Base-by-base conservation (phyloP, 2,797 vertebrate genomes). In the Poeciliopsis paucimaculata region DNA sequence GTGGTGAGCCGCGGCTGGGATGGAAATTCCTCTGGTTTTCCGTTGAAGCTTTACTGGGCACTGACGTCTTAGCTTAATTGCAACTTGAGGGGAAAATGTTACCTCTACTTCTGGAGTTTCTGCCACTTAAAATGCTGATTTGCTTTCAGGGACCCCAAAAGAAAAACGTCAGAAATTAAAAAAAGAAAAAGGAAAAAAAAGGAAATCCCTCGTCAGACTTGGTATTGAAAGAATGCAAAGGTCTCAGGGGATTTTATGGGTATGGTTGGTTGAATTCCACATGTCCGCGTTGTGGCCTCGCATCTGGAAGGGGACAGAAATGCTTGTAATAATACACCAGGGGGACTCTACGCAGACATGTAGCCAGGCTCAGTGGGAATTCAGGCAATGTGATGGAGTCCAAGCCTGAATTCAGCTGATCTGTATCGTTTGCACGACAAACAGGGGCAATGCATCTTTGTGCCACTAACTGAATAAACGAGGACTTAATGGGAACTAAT, bases 1-100 rank as follows among this genome's bases (percentile, higher is more conserved):
- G 88, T 15, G 83, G 91, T 90, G 70, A 91, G 81, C 94, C 89
- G 47, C 91, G 87, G 74, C 87, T 85, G 77, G 85, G 60, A 49
- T 81, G 83, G 87, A 89, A 88, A 86, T 84, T 83, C 72, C 86
- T 91, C 82, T 71, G 53, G 73, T 82, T 87, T 78, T 78, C 31
- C 20, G 1, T 88, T 70, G 39, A 77, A 82, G 16, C 82, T 88
- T 90, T 92, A 91, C 83, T 55, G n/a, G 45, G 76, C 81, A 82
- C 78, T 66, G 75, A 78, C 70, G 53, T 51, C 82, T 89, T 72
- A 72, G 1, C 76, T 87, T 82, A 55, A 84, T 16, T 26, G n/a
- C 77, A 75, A 18, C 72, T 46, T 76, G 10, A 78, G 75, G 80
- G 49, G 72, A 71, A 64, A 55, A 77, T 62, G 49, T 83, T 86